Percentiles rank a stretch among this genome's conserved stretches.
Conservation (phyloP, 1,140 invertebrate genomes). For the Bombus polaris region DNA sequence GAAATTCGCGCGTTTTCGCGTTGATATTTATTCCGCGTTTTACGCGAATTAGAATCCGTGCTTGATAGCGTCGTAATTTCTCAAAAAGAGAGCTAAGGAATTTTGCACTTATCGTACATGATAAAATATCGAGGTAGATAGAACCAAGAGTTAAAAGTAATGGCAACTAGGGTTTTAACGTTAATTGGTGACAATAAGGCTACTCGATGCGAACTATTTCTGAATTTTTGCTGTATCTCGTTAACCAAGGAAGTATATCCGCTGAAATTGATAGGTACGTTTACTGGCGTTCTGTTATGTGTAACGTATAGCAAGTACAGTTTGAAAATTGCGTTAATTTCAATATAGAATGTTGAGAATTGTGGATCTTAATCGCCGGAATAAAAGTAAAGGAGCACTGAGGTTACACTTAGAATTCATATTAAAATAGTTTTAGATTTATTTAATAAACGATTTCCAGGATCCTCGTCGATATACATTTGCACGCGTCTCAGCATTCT, state of each 20-base stretch:
- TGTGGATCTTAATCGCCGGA: too few relatives aligned
- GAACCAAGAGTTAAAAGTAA: neutral
- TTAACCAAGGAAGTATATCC: neutral
- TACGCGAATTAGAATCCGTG: too few relatives aligned
- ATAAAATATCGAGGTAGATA: neutral
- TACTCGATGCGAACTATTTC: neutral
- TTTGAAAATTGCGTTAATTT: neutral
- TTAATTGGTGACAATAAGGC: neutral
- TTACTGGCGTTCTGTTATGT: neutral
- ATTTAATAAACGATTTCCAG: too few relatives aligned
- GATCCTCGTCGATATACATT: too few relatives aligned
- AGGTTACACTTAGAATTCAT: too few relatives aligned
- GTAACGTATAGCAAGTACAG: neutral
- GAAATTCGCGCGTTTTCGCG: slow-evolving; percentile 40
- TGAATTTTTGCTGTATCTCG: neutral
- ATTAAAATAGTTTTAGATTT: too few relatives aligned
- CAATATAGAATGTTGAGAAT: neutral
- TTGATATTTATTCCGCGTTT: too few relatives aligned
- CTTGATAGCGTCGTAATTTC: too few relatives aligned
- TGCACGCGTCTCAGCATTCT: too few relatives aligned
- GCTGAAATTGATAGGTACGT: neutral
- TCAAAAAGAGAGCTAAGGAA: neutral
- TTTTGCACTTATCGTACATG: neutral
- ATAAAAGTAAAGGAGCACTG: too few relatives aligned
- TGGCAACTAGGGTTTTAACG: neutral